phyloP scores from a whole-genome alignment of 2,113 vertebrate genomes.

The Lontra canadensis region DNA sequence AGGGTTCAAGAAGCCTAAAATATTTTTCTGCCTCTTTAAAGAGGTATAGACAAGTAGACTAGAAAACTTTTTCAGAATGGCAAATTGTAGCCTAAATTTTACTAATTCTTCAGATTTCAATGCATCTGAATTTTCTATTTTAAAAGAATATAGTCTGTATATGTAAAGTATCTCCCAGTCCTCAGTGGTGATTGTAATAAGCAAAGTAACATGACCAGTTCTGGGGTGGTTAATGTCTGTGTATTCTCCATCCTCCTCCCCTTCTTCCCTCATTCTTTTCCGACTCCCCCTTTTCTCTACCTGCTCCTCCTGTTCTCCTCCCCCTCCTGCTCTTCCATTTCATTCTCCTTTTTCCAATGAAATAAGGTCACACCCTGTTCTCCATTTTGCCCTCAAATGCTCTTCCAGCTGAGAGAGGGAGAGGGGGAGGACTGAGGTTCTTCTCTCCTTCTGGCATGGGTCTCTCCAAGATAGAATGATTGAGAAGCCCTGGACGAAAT shows the following conservation, averaged over 20 bases:
- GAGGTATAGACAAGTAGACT: background rate
- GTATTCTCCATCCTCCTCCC: background rate
- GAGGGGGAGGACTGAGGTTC: background rate
- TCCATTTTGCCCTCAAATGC: background rate
- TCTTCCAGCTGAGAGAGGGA: background rate
- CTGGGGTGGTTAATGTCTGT: background rate
- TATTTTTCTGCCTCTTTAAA: background rate
- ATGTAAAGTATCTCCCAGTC: background rate
- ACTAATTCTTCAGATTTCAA: background rate
- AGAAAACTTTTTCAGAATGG: background rate
- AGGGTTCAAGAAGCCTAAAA: background rate
- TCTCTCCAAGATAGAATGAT: background rate
- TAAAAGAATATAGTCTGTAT: background rate
- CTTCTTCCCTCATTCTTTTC: background rate
- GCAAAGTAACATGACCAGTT: background rate
- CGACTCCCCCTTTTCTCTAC: background rate
- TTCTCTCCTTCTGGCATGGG: background rate
- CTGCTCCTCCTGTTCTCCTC: background rate
- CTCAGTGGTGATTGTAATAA: background rate
- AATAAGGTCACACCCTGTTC: background rate
- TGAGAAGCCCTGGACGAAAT: background rate
- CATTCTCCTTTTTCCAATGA: background rate
- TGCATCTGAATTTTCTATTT: background rate
- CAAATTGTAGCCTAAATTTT: background rate
- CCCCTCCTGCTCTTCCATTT: background rate